Evolutionary conservation across 2,113 vertebrate genomes (phyloP).

Genomic region (Garra rufa): DNA sequence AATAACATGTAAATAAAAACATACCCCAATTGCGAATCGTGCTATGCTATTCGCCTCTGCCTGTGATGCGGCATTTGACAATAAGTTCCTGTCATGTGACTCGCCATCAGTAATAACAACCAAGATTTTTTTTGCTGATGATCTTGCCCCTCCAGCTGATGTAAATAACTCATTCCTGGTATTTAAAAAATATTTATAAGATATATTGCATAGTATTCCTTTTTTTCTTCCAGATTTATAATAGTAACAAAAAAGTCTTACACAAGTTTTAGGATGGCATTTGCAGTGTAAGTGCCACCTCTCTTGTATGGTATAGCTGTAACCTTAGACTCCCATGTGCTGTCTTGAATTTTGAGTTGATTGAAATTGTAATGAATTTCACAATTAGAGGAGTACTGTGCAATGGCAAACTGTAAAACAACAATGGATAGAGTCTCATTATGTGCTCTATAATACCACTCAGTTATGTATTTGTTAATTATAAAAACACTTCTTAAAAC

Average conservation of each 20-base stretch:
- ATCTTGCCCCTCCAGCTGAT: neutral
- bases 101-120: slow-evolving; percentile 76
- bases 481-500: no score
- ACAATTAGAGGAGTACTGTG: neutral
- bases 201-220: no score
- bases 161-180: slow-evolving; percentile 56
- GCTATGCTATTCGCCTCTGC: slow-evolving; percentile 52
- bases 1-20: neutral
- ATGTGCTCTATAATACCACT: neutral
- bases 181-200: neutral
- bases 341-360: neutral
- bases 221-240: no score
- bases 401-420: slow-evolving; percentile 72
- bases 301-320: fast-evolving
- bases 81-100: fast-evolving
- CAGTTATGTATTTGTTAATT: neutral
- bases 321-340: neutral
- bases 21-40: slow-evolving; percentile 75
- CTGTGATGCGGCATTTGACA: fast-evolving
- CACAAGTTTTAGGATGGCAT: slow-evolving; percentile 62
- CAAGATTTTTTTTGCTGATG: slow-evolving; percentile 65
- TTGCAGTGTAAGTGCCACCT: slow-evolving; percentile 48
- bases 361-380: slow-evolving; percentile 44
- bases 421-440: neutral
- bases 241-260: slow-evolving; percentile 57